Conservation (phyloP, 2,888 invertebrate species). For the Quadroppia sp. region DNA sequence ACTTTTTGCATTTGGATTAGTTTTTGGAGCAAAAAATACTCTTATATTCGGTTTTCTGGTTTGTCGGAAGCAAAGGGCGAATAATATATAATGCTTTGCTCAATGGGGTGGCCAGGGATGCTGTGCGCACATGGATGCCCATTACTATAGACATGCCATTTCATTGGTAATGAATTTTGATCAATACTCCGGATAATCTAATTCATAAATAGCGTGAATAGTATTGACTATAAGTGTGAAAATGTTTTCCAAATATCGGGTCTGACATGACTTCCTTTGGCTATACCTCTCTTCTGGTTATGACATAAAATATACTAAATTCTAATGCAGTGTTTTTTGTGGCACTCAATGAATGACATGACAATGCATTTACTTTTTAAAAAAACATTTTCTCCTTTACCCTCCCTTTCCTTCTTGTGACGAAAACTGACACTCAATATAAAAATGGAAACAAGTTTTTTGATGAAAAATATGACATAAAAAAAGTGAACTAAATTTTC, state of each 20-base stretch:
- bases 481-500: neutral
- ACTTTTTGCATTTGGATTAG: constrained; percentile 18
- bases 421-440: neutral
- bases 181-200: too few relatives aligned
- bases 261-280: too few relatives aligned
- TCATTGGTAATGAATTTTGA: too few relatives aligned
- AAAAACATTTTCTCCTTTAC: neutral
- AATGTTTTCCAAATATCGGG: too few relatives aligned
- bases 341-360: constrained; percentile 33
- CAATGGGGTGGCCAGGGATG: too few relatives aligned
- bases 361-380: constrained; percentile 24
- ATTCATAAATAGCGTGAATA: too few relatives aligned
- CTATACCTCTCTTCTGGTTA: too few relatives aligned
- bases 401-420: neutral
- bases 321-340: constrained; percentile 24
- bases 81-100: neutral
- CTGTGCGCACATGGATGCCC: too few relatives aligned
- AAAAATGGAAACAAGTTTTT: constrained; percentile 22
- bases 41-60: neutral
- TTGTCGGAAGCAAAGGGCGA: neutral
- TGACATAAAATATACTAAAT: neutral
- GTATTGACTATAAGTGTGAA: too few relatives aligned
- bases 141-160: too few relatives aligned
- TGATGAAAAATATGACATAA: constrained; percentile 9
- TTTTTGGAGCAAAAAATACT: constrained; percentile 6